These are phyloP conservation scores for Scaptomyza pallida DNA, from an alignment of 1,140 invertebrate genomes.

Conservation along the genomic window DNA sequence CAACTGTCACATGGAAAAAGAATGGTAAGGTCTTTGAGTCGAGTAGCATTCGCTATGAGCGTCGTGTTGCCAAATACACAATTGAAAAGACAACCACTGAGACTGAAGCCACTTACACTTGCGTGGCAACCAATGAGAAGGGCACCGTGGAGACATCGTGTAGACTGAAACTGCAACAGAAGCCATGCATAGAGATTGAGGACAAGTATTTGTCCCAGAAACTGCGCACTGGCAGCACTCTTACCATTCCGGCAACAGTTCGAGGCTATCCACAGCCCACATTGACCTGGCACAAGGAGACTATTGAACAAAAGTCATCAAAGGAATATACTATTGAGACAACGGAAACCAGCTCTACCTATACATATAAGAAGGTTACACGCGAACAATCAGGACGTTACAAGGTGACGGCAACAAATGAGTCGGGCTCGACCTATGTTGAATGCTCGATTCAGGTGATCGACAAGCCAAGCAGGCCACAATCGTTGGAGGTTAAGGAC, in stretches of 20 bases:
- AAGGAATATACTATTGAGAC: constrained; percentile 86
- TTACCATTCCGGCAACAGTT: constrained; percentile 87
- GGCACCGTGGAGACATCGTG: constrained; percentile 90
- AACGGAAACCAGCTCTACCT: constrained; percentile 86
- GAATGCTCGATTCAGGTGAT: constrained; percentile 92
- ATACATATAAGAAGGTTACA: constrained; percentile 87
- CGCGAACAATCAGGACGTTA: constrained; percentile 88
- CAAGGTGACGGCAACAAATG: constrained; percentile 88
- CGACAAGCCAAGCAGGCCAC: constrained; percentile 93
- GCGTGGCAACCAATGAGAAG: constrained; percentile 88
- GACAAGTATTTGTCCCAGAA: constrained; percentile 87
- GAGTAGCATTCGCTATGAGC: constrained; percentile 88
- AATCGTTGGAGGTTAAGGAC: constrained; percentile 90
- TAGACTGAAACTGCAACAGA: constrained; percentile 87
- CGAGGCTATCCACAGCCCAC: constrained; percentile 89
- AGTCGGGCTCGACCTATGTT: constrained; percentile 88
- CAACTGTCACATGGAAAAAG: constrained; percentile 92
- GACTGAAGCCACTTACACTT: constrained; percentile 89
- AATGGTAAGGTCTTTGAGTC: constrained; percentile 86
- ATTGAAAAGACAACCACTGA: constrained; percentile 88
- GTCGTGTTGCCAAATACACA: constrained; percentile 89
- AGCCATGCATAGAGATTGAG: constrained; percentile 87
- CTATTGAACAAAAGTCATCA: constrained; percentile 84
- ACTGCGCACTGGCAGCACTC: constrained; percentile 86
- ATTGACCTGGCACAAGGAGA: constrained; percentile 88